A percentile compares a stretch with the other conserved stretches of the same genome.
These are phyloP conservation scores for Orycteropus afer DNA, from an alignment of 2,113 vertebrate species.

Conservation along the genomic window DNA sequence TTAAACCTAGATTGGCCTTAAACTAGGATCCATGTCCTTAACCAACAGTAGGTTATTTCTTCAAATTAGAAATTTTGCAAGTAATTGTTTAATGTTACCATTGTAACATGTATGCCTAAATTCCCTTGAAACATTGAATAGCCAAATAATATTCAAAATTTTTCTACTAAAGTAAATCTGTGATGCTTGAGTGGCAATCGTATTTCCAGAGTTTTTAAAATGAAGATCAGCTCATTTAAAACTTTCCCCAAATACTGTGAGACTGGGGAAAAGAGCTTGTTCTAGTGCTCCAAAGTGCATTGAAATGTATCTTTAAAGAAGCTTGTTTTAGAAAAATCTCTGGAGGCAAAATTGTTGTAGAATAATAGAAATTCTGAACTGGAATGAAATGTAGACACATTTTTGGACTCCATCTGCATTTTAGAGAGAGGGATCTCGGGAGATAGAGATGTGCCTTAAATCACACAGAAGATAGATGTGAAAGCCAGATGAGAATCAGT, in stretches of 20 bases:
- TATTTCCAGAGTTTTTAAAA: background rate
- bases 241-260: background rate
- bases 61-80: background rate
- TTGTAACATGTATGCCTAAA: background rate
- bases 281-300: background rate
- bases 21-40: background rate
- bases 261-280: background rate
- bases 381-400: background rate
- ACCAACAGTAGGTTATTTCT: background rate
- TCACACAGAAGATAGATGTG: background rate
- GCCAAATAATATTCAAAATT: background rate
- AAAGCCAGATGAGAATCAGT: background rate
- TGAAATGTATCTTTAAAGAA: background rate
- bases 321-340: background rate
- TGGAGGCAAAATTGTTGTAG: background rate
- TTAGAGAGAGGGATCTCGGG: background rate
- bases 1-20: background rate
- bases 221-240: background rate
- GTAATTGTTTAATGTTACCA: background rate
- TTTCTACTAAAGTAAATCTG: conserved; percentile 1
- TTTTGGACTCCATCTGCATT: background rate
- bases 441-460: no score
- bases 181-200: background rate
- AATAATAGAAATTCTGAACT: background rate
- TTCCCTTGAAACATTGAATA: conserved; percentile 19